phyloP scores from a whole-genome alignment of 2,797 vertebrate species.

The Xiphophorus birchmanni region DNA sequence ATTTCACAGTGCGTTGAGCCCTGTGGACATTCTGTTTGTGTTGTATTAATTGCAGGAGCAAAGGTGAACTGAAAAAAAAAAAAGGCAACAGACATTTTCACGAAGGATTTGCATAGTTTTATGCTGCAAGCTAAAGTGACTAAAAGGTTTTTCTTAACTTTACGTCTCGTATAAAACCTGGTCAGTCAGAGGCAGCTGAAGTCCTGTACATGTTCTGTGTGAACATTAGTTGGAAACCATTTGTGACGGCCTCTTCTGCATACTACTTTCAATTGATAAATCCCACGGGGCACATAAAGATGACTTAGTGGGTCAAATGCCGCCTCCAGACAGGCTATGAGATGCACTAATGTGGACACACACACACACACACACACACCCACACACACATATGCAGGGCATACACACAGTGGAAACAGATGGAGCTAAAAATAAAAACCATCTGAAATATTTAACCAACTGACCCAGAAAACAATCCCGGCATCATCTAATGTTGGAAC shows the following conservation, averaged over 20 bases:
- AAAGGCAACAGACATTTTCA: background rate
- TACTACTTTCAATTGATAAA: conserved; percentile 64
- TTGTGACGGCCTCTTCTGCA: conserved; percentile 54
- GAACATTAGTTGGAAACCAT: conserved; percentile 36
- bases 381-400: conserved; percentile 15
- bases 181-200: background rate
- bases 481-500: conserved; percentile 77
- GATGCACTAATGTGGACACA: conserved; percentile 32
- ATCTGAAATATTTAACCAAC: conserved; percentile 87
- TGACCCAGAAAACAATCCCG: conserved; percentile 84
- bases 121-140: background rate
- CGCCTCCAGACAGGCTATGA: conserved; percentile 72
- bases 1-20: conserved; percentile 26
- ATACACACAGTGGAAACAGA: conserved; percentile 80
- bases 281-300: conserved; percentile 67
- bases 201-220: conserved; percentile 12
- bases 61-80: conserved; percentile 3
- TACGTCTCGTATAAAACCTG: background rate
- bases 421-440: conserved; percentile 82
- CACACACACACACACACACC: background rate
- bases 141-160: conserved; percentile 1
- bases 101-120: background rate
- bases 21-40: conserved; percentile 7
- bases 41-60: background rate
- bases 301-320: conserved; percentile 84